Percentiles rank a stretch among this genome's conserved stretches.
Conservation (phyloP, 2,888 invertebrate species). For the Dicyrtoma fusca region DNA sequence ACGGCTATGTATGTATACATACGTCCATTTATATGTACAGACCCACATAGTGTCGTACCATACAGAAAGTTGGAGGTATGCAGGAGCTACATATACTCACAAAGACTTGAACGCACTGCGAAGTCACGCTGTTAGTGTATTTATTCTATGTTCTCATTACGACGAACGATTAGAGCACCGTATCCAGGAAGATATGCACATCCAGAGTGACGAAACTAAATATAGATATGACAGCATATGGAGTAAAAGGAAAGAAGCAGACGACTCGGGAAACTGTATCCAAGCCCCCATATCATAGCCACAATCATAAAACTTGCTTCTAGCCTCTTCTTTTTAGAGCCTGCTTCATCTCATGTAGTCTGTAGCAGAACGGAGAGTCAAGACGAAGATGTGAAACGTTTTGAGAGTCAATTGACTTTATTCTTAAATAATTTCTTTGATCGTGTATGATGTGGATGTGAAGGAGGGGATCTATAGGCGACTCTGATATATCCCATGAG, state of each 20-base stretch:
- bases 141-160: too few species aligned
- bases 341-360: too few species aligned
- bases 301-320: too few species aligned
- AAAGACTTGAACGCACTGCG: too few species aligned
- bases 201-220: too few species aligned
- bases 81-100: too few species aligned
- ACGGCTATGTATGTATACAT: not conserved
- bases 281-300: too few species aligned
- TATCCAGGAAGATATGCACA: too few species aligned
- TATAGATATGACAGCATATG: not conserved
- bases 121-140: too few species aligned
- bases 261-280: not conserved
- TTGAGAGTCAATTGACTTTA: constrained; percentile 21
- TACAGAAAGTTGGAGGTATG: too few species aligned
- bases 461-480: too few species aligned
- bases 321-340: not conserved
- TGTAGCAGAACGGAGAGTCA: constrained; percentile 6
- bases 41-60: not conserved
- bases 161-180: too few species aligned
- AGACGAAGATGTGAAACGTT: not conserved
- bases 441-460: not conserved
- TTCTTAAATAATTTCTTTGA: constrained; percentile 21
- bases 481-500: not conserved
- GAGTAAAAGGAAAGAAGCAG: not conserved
- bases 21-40: not conserved